Conservation (phyloP, 2,113 vertebrate species). For the Lutjanus erythropterus region DNA sequence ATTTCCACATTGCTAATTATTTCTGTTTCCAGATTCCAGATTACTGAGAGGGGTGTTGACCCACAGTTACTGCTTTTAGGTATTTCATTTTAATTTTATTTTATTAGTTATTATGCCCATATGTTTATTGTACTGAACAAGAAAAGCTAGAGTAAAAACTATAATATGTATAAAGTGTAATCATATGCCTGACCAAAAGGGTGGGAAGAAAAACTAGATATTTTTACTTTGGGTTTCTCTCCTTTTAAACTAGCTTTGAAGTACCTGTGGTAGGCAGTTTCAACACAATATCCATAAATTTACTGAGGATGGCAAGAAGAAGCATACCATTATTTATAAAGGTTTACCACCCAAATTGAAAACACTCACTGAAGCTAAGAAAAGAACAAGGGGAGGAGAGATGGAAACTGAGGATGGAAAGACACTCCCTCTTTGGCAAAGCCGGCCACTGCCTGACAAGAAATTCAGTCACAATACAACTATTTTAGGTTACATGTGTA, state of each 20-base stretch:
- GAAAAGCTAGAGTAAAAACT: neutral
- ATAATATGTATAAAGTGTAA: neutral
- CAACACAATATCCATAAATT: conserved; percentile 72
- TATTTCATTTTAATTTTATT: neutral
- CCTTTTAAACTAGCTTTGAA: conserved; percentile 60
- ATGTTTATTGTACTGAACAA: neutral
- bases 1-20: neutral
- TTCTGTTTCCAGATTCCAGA: too few species aligned
- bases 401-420: neutral
- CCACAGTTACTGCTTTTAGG: neutral
- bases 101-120: neutral
- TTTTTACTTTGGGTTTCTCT: conserved; percentile 46
- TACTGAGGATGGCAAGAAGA: conserved; percentile 54
- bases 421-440: conserved; percentile 23
- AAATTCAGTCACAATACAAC: neutral
- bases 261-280: conserved; percentile 64
- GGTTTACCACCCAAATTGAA: conserved; percentile 77
- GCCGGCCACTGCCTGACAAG: neutral
- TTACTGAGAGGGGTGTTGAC: rapidly evolving
- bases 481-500: neutral
- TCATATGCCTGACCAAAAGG: neutral
- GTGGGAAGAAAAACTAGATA: neutral
- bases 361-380: conserved; percentile 61
- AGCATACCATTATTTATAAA: conserved; percentile 82
- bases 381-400: conserved; percentile 41